Conservation (phyloP, 2,113 vertebrate genomes). For the Proterorhinus semilunaris region DNA sequence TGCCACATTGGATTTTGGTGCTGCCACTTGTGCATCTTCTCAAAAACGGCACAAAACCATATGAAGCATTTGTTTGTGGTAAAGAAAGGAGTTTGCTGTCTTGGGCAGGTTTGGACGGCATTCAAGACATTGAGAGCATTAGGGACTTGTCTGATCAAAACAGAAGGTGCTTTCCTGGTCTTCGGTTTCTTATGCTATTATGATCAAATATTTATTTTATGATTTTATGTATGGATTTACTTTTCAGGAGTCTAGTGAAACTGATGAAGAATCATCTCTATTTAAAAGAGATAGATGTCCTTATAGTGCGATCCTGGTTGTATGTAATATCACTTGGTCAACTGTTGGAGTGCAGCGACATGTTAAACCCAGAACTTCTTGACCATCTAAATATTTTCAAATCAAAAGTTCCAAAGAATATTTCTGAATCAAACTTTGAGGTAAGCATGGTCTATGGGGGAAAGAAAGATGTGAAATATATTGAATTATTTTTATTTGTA, state of each 20-base stretch:
- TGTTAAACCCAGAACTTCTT: slow-evolving; percentile 58
- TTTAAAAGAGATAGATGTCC: slow-evolving; percentile 71
- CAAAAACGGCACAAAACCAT: slow-evolving; percentile 55
- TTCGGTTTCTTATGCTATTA: neutral
- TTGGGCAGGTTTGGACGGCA: slow-evolving; percentile 81
- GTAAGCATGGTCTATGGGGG: slow-evolving; percentile 52
- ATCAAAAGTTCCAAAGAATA: slow-evolving; percentile 38
- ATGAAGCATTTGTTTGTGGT: slow-evolving; percentile 19
- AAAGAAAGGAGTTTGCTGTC: neutral
- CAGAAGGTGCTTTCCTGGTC: slow-evolving; percentile 37
- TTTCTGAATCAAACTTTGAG: rapidly evolving
- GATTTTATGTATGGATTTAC: neutral
- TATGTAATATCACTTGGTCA: slow-evolving; percentile 69
- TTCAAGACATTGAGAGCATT: rapidly evolving
- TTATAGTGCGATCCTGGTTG: slow-evolving; percentile 80
- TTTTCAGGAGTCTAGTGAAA: slow-evolving; percentile 63
- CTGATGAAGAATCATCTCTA: slow-evolving; percentile 63
- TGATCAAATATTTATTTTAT: no score
- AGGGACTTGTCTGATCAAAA: neutral
- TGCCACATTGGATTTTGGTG: slow-evolving; percentile 64
- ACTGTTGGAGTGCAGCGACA: slow-evolving; percentile 64
- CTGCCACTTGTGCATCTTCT: slow-evolving; percentile 75
- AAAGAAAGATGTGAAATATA: no score
- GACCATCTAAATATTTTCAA: slow-evolving; percentile 68
- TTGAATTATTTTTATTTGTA: no score